Evolutionary conservation across 2,113 vertebrate species (phyloP), one percentile per base, ranked within the genome.

Genomic region (Ardeotis arabs): DNA sequence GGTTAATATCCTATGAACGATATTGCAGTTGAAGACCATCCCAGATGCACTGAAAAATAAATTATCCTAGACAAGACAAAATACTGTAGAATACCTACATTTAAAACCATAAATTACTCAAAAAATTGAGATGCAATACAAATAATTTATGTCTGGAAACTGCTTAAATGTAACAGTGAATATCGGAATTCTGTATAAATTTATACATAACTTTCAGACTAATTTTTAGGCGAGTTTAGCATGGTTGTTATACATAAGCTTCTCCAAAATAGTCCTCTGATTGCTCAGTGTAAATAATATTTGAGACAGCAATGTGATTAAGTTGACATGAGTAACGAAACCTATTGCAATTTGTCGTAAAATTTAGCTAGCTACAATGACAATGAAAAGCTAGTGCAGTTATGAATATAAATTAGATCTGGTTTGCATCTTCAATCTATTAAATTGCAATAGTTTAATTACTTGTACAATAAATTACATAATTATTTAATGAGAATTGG

Each of bases 401-500:
- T 86, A 64, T 66, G 63, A 86, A 93, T 87, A 70, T 58, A 93
- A 86, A 96, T 87, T 78, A 89, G 53, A 33, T 74, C 55, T 37
- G 17, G 70, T 91, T 91, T 93, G 47, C 31, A 77, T 56, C 45
- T 80, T 44, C 27, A 82, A 21, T 88, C 86, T 85, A 93, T 91
- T 95, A 96, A 70, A 69, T 89, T 75, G 22, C 47, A 92, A 69
- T 93, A 85, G 56, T 92, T 95, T 90, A 93, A 96, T 96, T 95
- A 94, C 50, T 93, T 90, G 25, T 77, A 84, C n/a, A 96, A 84
- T 89, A 92, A 87, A 89, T 91, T 78, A 39, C 45, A 53, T 91
- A 87, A 95, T 82, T 89, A 89, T 87, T 63, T 90, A 87, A 93
- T 84, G 56, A 96, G 77, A 93, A 84, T 15, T 56, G 59, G 16